These are phyloP conservation scores for Phainopepla nitens DNA, from an alignment of 2,113 vertebrate genomes.

Conservation along the genomic window DNA sequence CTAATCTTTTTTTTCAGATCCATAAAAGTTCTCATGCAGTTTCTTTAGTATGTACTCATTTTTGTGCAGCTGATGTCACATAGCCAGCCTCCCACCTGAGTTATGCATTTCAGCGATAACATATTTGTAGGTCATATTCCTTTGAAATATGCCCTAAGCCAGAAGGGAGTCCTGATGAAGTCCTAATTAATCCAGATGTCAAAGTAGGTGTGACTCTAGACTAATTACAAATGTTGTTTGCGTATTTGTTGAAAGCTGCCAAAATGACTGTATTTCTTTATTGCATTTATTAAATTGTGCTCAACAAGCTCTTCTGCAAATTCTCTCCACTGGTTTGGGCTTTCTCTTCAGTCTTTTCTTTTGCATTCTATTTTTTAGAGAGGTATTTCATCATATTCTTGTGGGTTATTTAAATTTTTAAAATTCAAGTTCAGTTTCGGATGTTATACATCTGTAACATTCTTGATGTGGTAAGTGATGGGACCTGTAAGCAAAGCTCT, in stretches of 20 bases:
- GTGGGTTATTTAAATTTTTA: neutral
- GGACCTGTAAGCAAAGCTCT: neutral
- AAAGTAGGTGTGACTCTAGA: neutral
- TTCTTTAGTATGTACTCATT: neutral
- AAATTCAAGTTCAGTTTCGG: neutral
- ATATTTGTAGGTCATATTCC: fast-evolving
- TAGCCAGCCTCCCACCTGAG: neutral
- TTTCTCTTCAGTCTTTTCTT: neutral
- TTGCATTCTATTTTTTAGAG: neutral
- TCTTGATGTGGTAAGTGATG: neutral
- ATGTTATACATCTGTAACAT: neutral
- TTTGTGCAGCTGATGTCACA: neutral
- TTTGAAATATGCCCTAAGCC: neutral
- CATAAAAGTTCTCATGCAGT: neutral
- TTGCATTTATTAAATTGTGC: neutral
- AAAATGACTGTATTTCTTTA: neutral
- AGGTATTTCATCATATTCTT: neutral
- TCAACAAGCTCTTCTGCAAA: neutral
- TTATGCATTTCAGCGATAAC: neutral
- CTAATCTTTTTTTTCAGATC: neutral
- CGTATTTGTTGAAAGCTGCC: neutral
- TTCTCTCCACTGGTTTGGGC: neutral
- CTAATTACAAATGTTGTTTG: neutral
- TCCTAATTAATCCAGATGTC: neutral
- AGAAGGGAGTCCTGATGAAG: neutral